phyloP scores from a whole-genome alignment of 1,140 invertebrate species.

The Chlorops oryzae region DNA sequence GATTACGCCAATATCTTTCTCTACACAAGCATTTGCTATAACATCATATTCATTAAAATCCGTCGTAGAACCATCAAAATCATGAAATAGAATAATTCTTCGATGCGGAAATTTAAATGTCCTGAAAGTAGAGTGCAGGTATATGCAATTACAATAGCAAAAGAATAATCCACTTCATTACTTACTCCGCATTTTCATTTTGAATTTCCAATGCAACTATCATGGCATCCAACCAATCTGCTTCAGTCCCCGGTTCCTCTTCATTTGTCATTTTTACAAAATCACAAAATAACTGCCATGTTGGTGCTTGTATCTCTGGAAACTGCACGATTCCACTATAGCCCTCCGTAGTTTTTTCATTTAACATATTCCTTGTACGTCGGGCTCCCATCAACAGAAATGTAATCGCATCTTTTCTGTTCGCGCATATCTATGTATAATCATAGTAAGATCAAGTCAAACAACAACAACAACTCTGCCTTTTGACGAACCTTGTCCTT shows the following conservation, averaged over 20 bases:
- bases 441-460: neutral
- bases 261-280: constrained; percentile 33
- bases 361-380: constrained; percentile 2
- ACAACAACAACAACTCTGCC: neutral
- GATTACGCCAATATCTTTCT: constrained; percentile 26
- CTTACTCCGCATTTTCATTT: constrained; percentile 18
- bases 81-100: constrained; percentile 33
- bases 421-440: constrained; percentile 27
- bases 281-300: constrained; percentile 26
- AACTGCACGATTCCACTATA: constrained; percentile 24
- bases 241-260: constrained; percentile 18
- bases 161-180: neutral
- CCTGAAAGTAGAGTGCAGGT: neutral
- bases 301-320: constrained; percentile 16
- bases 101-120: constrained; percentile 18
- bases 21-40: constrained; percentile 17
- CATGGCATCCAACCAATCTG: constrained; percentile 36
- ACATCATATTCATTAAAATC: constrained; percentile 20
- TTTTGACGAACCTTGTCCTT: constrained; percentile 28
- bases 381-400: constrained; percentile 37
- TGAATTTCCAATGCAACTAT: constrained; percentile 22
- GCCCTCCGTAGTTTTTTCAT: constrained; percentile 3
- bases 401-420: constrained; percentile 33
- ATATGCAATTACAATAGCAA: too few species aligned
- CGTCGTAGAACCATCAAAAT: constrained; percentile 30